These are phyloP conservation scores for Sepiola atlantica DNA, from an alignment of 2,888 invertebrate species.

Conservation along the genomic window DNA sequence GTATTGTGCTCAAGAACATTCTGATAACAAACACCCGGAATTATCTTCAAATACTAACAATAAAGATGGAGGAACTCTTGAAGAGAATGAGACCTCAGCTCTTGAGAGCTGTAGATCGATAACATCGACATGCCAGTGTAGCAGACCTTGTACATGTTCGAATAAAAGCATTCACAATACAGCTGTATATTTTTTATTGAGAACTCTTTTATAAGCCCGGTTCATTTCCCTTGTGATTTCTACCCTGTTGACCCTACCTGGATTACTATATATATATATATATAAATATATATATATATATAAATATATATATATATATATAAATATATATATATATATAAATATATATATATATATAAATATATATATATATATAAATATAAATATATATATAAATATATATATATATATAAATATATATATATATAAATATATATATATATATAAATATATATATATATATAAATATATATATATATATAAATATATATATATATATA, in stretches of 20 bases:
- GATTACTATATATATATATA: too few relatives aligned
- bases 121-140: too few relatives aligned
- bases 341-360: background rate
- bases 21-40: background rate
- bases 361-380: background rate
- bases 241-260: too few relatives aligned
- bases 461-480: constrained; percentile 32
- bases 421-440: background rate
- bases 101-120: too few relatives aligned
- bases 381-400: background rate
- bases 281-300: background rate
- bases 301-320: background rate
- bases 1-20: too few relatives aligned
- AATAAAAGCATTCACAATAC: too few relatives aligned
- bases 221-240: too few relatives aligned
- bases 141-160: too few relatives aligned
- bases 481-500: constrained; percentile 23
- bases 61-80: too few relatives aligned
- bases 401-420: background rate
- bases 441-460: constrained; percentile 10
- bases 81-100: too few relatives aligned
- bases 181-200: too few relatives aligned
- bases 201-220: too few relatives aligned
- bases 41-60: background rate
- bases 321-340: background rate